Evolutionary conservation across 1,140 invertebrate genomes (phyloP).

Genomic region (Papilio helenus): DNA sequence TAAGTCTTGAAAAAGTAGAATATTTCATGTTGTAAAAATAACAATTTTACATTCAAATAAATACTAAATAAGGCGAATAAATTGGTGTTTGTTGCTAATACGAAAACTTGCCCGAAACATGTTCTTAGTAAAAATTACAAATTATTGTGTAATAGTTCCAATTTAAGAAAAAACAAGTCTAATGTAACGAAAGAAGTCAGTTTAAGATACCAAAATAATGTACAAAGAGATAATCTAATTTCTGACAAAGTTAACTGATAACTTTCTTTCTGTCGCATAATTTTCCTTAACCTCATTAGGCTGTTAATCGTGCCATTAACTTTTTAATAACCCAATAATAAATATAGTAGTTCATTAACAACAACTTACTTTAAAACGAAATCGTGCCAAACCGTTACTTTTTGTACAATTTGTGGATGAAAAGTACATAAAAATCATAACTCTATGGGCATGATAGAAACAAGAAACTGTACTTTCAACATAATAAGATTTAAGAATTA

Average conservation of each 20-base stretch:
- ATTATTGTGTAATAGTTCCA: background rate
- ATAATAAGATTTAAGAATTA: too few relatives aligned
- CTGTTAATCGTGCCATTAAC: background rate
- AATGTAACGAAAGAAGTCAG: background rate
- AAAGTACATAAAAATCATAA: background rate
- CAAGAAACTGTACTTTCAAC: too few relatives aligned
- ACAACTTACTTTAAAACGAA: background rate
- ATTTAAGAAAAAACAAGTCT: background rate
- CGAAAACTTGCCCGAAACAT: background rate
- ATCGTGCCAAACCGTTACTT: background rate
- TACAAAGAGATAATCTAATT: background rate
- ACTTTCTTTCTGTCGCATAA: background rate
- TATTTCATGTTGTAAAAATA: background rate
- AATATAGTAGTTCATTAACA: background rate
- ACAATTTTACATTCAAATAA: background rate
- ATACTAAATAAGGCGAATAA: background rate
- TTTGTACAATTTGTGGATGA: background rate
- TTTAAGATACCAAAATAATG: background rate
- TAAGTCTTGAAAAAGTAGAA: background rate
- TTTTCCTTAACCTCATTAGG: background rate
- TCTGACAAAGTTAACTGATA: background rate
- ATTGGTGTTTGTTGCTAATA: background rate
- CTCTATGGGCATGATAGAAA: background rate
- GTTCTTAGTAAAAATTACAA: slow-evolving; percentile 11
- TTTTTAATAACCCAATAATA: background rate